These are phyloP conservation scores for Polydrusus cervinus DNA, from an alignment of 2,888 invertebrate genomes.

Conservation along the genomic window DNA sequence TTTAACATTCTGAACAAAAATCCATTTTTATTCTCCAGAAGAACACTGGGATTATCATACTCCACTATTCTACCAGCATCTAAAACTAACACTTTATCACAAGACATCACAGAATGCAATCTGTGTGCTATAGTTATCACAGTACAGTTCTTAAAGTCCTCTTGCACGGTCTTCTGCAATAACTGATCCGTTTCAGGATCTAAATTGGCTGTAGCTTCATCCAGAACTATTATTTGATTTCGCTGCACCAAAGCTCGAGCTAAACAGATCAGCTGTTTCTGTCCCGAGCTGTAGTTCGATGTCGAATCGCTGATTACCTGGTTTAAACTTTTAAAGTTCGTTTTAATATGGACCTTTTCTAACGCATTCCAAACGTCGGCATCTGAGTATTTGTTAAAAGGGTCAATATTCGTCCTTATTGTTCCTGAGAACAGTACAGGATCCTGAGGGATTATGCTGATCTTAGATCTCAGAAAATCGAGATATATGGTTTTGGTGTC, in stretches of 20 bases:
- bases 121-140: conserved; percentile 77
- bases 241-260: conserved; percentile 76
- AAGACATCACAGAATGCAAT: conserved; percentile 89
- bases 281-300: conserved; percentile 68
- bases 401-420: conserved; percentile 91
- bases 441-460: conserved; percentile 90
- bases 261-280: conserved; percentile 80
- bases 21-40: conserved; percentile 71
- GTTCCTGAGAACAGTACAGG: conserved; percentile 91
- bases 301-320: conserved; percentile 83
- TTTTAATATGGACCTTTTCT: conserved; percentile 87
- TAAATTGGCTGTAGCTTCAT: conserved; percentile 89
- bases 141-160: conserved; percentile 83
- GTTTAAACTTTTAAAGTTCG: conserved; percentile 75
- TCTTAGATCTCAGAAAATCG: conserved; percentile 81
- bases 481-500: conserved; percentile 81
- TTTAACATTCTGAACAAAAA: conserved; percentile 74
- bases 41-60: conserved; percentile 82
- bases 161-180: conserved; percentile 83
- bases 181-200: conserved; percentile 84
- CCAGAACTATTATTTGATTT: conserved; percentile 65
- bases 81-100: conserved; percentile 85
- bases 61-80: conserved; percentile 84
- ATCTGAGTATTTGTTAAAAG: conserved; percentile 87
- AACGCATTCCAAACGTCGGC: conserved; percentile 87